phyloP scores from a whole-genome alignment of 2,113 vertebrate species.

The Forbesichthys agassizii region DNA sequence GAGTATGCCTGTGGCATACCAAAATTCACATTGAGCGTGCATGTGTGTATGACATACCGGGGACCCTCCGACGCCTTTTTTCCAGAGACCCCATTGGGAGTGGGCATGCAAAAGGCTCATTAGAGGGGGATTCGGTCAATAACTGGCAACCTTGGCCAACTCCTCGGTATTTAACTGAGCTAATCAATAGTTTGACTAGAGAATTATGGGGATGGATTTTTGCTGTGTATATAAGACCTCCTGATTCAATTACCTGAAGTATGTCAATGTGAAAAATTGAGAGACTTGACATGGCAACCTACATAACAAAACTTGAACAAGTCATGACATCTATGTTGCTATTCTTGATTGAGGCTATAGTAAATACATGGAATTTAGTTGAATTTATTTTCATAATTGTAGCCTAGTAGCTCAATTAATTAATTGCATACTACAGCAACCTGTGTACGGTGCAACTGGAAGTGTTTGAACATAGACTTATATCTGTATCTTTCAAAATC shows the following conservation, averaged over 20 bases:
- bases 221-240: slow-evolving; percentile 32
- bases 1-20: slow-evolving; percentile 4
- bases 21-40: slow-evolving; percentile 1
- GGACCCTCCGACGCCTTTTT: not conserved
- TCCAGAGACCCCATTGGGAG: not conserved
- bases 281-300: slow-evolving; percentile 15
- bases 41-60: not conserved
- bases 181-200: slow-evolving; percentile 58
- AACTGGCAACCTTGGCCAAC: slow-evolving; percentile 41
- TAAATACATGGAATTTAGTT: slow-evolving; percentile 14
- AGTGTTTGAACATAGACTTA: not conserved
- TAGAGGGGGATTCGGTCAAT: slow-evolving; percentile 47
- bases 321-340: slow-evolving; percentile 28
- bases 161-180: slow-evolving; percentile 38
- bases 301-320: slow-evolving; percentile 30
- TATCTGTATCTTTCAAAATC: not conserved
- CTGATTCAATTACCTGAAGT: slow-evolving; percentile 47
- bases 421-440: not conserved
- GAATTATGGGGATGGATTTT: slow-evolving; percentile 63
- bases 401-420: not conserved
- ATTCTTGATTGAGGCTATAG: slow-evolving; percentile 17
- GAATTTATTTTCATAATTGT: not conserved
- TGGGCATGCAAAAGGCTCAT: slow-evolving; percentile 44
- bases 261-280: slow-evolving; percentile 34
- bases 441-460: not conserved